Evolutionary conservation across 53 echinoderm and acorn worm species (phyloP).

Genomic region (Paracentrotus lividus): DNA sequence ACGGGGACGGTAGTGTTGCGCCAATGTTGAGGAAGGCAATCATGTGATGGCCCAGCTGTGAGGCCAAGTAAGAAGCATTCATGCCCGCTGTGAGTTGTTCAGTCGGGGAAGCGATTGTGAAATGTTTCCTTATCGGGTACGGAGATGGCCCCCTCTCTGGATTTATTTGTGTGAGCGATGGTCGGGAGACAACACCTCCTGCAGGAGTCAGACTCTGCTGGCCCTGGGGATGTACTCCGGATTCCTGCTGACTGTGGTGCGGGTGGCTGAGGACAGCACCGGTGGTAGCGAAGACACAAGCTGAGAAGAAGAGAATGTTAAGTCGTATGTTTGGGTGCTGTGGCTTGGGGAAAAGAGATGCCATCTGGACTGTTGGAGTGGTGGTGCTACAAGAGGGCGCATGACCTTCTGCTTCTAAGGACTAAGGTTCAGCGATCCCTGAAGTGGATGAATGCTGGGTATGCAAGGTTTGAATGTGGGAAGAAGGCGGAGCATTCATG

Average conservation of each 20-base stretch:
- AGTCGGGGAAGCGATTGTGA: constrained; percentile 35
- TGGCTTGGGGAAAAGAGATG: constrained; percentile 35
- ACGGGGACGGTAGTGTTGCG: constrained; percentile 50
- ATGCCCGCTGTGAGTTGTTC: constrained; percentile 1
- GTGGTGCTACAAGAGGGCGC: constrained; percentile 38
- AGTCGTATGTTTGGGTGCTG: not conserved
- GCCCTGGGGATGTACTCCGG: constrained; percentile 59
- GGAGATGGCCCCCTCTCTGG: constrained; percentile 31
- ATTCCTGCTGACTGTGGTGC: constrained; percentile 46
- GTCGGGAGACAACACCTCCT: constrained; percentile 8
- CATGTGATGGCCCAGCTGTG: constrained; percentile 62
- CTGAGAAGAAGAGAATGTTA: constrained; percentile 44
- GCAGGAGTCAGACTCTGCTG: constrained; percentile 37
- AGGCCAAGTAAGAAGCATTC: constrained; percentile 51
- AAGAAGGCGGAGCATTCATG: constrained; percentile 26
- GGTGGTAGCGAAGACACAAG: constrained; percentile 44
- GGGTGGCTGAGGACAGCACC: constrained; percentile 8
- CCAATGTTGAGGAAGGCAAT: constrained; percentile 22
- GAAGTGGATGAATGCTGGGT: not conserved
- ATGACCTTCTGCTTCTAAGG: constrained; percentile 15
- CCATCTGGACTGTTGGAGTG: constrained; percentile 29
- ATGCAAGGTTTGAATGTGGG: constrained; percentile 35
- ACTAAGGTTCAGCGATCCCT: constrained; percentile 22
- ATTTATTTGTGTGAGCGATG: constrained; percentile 3
- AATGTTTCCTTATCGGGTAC: constrained; percentile 12